Base-by-base conservation (phyloP, 2,113 vertebrate species). In the Ceyx cyanopectus region DNA sequence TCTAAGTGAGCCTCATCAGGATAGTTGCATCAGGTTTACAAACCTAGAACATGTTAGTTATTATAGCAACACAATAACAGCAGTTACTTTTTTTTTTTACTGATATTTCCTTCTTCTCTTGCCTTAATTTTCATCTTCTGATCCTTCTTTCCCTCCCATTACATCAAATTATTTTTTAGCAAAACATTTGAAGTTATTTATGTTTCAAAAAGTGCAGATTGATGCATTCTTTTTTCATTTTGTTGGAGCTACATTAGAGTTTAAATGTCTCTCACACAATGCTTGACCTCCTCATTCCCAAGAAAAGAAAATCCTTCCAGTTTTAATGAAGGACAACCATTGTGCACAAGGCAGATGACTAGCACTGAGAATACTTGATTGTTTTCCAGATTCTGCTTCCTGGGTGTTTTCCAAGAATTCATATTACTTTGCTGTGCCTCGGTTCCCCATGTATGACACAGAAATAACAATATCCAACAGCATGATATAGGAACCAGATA, bases 381-480 rank as follows among this genome's bases (percentile, higher is more conserved):
- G 56, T 87, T 80, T 93, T 93, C 96, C 94, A 94, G 48, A 46
- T 95, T 85, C 73, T 95, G 79, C 92, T 90, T 60, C 79, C 89
- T 91, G 80, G 46, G 34, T 85, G n/a, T 60, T 88, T 81, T 96
- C 76, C 93, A 92, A 48, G 79, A 87, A 88, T 54, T 70, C 22
- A 60, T 83, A 87, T 93, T 66, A 54, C 14, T 69, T 82, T 60
- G 51, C 57, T 88, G 34, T 88, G 79, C 68, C 77, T 94, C 87
- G 70, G 85, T 83, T 91, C 37, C n/a, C 43, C 57, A n/a, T 0
- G 0, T 65, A 85, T 27, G 27, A 87, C 89, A 92, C 87, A 50
- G 50, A 88, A 95, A 79, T 34, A 82, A 73, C 29, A 37, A 73
- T 61, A 87, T 70, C 54, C 50, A 94, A 45, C 40, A 62, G 30